Evolutionary conservation across 30 jellyfish, hydroid and myxozoan genomes (phyloP), one percentile per base, ranked within the genome.

Genomic region (Aurelia sp.): DNA sequence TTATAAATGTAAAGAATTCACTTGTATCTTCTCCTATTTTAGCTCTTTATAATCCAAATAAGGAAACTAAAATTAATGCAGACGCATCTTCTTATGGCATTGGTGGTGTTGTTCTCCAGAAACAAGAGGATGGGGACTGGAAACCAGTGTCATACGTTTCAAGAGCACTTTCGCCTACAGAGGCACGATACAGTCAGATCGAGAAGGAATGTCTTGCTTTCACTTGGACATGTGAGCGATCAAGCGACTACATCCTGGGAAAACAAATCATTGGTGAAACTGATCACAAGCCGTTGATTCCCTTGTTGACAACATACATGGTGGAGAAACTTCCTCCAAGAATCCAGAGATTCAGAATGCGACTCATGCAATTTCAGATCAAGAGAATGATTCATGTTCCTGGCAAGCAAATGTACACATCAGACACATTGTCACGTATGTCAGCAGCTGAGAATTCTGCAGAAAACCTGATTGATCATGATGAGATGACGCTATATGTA

Each of bases 161-260:
- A 11, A 64, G 95, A 72, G 86, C 95, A 44, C 76, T 85, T 8
- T 74, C 95, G 21, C 74, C 79, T 63, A n/a, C 95, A 85, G 81
- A 74, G 77, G 74, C 75, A 74, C 22, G 78, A 67, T 85, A 85
- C 78, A 63, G 88, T 33, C 93, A 27, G 33, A 27, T 27, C 33
- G 33, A 27, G 33, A 27, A 27, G 33, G 33, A 27, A 27, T 27
- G 33, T 27, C 63, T 50, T 80, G 82, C 71, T 20, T 71, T 44
- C 53, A 22, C 53, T n/a, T n/a, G n/a, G n/a, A n/a, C n/a, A n/a
- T n/a, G n/a, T n/a, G 73, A 40, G 52, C 85, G 67, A 47, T 82
- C 85, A 67, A 67, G 85, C 27, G 85, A 82, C 13, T 63, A n/a
- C n/a, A n/a, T n/a, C n/a, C n/a, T n/a, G n/a, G n/a, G n/a, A n/a